Evolutionary conservation across 2,113 vertebrate species (phyloP).

Genomic region (Epinephelus fuscoguttatus): DNA sequence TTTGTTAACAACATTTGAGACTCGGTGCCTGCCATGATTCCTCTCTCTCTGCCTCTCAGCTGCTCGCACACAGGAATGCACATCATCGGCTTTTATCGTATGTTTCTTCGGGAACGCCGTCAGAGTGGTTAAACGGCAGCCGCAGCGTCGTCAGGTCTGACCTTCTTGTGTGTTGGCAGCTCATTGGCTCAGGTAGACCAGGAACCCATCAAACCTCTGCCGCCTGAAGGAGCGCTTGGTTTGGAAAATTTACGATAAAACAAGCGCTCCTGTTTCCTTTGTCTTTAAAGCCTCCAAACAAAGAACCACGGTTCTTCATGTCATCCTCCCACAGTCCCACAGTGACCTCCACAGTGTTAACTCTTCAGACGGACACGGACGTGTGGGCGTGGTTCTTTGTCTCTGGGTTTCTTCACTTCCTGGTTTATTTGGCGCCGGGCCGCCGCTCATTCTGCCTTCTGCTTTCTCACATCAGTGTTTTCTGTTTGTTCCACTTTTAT

Average conservation of each 20-base stretch:
- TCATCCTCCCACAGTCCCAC: not conserved
- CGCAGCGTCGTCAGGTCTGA: not conserved
- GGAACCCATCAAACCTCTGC: not conserved
- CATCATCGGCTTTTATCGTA: too few relatives aligned
- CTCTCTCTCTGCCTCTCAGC: not conserved
- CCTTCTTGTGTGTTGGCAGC: slow-evolving; percentile 11
- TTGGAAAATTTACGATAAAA: not conserved
- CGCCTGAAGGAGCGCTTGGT: not conserved
- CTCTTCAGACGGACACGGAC: not conserved
- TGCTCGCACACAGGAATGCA: slow-evolving; percentile 8
- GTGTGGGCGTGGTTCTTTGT: slow-evolving; percentile 2
- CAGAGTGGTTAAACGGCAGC: not conserved
- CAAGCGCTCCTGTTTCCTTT: not conserved
- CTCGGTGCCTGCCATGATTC: slow-evolving; percentile 17
- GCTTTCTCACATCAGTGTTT: slow-evolving; percentile 18
- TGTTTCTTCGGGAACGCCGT: too few relatives aligned
- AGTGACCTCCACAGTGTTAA: not conserved
- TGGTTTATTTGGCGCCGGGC: not conserved
- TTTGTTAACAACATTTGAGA: not conserved
- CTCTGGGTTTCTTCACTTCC: not conserved
- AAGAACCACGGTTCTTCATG: not conserved
- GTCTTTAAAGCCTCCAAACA: not conserved
- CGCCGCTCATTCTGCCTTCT: slow-evolving; percentile 30
- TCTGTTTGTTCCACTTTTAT: not conserved
- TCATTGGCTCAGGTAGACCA: slow-evolving; percentile 3